Percentiles rank a stretch among this genome's conserved stretches.
These are phyloP conservation scores for Triplophysa rosa DNA, from an alignment of 2,113 vertebrate species.

Conservation along the genomic window DNA sequence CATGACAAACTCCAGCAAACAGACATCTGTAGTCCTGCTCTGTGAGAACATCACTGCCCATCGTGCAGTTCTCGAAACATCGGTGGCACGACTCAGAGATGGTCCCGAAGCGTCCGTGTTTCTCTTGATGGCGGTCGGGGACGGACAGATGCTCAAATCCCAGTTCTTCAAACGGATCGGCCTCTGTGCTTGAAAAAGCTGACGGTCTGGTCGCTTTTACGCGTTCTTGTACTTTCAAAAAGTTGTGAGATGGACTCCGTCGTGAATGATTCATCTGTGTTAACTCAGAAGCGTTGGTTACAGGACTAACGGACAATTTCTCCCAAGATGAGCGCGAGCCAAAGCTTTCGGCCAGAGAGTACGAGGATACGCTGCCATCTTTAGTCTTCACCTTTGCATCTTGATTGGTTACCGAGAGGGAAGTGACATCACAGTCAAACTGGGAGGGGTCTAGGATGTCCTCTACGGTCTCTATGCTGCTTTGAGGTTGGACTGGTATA, in stretches of 20 bases:
- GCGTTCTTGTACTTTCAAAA: neutral
- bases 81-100: slow-evolving; percentile 48
- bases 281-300: neutral
- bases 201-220: neutral
- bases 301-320: slow-evolving; percentile 53
- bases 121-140: neutral
- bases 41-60: slow-evolving; percentile 59
- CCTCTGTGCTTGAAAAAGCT: neutral
- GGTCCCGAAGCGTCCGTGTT: neutral
- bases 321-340: slow-evolving; percentile 73
- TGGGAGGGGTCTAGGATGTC: neutral
- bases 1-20: slow-evolving; percentile 81
- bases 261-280: neutral
- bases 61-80: slow-evolving; percentile 54
- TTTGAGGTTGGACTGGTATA: slow-evolving; percentile 46
- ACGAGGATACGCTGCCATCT: slow-evolving; percentile 41
- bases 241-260: neutral
- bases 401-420: slow-evolving; percentile 3
- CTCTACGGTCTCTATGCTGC: slow-evolving; percentile 26
- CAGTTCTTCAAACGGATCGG: slow-evolving; percentile 4
- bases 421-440: neutral
- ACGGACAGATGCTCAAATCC: neutral
- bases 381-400: neutral
- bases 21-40: slow-evolving; percentile 79
- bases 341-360: slow-evolving; percentile 64